Percentiles rank a stretch among this genome's conserved stretches.
Evolutionary conservation across 1,140 invertebrate genomes (phyloP).

Genomic region (Drosophila sechellia): DNA sequence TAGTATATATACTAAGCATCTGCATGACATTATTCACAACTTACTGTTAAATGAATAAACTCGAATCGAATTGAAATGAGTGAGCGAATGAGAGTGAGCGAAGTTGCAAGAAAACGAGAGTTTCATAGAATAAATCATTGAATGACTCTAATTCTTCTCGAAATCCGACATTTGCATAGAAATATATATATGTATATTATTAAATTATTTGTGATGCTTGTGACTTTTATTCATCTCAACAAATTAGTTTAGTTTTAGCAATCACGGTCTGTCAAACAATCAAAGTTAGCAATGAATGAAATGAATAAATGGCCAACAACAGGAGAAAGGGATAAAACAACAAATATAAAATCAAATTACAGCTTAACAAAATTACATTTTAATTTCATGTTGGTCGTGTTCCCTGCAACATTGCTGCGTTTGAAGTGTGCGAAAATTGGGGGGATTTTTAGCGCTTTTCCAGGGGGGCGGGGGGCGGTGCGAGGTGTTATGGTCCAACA

Average conservation of each 20-base stretch:
- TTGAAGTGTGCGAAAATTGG: background rate
- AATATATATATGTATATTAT: background rate
- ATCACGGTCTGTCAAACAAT: background rate
- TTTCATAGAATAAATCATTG: too few species aligned
- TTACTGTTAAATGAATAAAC: too few species aligned
- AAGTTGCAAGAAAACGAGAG: too few species aligned
- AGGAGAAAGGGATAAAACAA: background rate
- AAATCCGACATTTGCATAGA: too few species aligned
- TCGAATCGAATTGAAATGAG: too few species aligned
- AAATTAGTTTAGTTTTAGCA: slow-evolving; percentile 23
- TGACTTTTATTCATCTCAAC: slow-evolving; percentile 13
- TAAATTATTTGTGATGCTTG: slow-evolving; percentile 9
- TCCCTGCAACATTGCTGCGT: slow-evolving; percentile 13
- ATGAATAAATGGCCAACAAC: slow-evolving; percentile 11
- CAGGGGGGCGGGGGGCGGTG: background rate
- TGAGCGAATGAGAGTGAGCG: too few species aligned
- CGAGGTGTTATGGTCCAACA: slow-evolving; percentile 2
- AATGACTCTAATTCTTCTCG: too few species aligned
- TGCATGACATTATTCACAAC: too few species aligned
- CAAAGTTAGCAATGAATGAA: slow-evolving; percentile 3
- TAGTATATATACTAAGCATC: background rate
- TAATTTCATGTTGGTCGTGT: slow-evolving; percentile 34
- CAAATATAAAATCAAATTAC: slow-evolving; percentile 41
- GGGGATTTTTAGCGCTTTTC: background rate
- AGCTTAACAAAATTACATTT: slow-evolving; percentile 50